Percentiles rank a stretch among this genome's conserved stretches.
Conservation (phyloP, 2,888 invertebrate genomes). For the Trachelus iudaicus region DNA sequence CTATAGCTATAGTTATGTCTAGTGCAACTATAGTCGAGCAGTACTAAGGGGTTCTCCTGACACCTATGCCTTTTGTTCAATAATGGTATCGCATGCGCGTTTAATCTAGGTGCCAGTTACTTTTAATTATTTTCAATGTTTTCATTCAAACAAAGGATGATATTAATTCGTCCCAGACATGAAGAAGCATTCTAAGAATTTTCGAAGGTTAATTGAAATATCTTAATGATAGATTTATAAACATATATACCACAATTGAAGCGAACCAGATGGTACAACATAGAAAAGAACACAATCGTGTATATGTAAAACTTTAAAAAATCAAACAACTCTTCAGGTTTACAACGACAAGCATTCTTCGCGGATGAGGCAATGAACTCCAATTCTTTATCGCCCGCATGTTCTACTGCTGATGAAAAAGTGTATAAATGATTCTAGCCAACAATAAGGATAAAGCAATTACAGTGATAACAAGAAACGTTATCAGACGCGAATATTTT, state of each 20-base stretch:
- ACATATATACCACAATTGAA: background rate
- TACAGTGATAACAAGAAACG: background rate
- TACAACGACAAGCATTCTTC: background rate
- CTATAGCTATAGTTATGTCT: background rate
- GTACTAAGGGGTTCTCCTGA: background rate
- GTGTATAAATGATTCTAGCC: background rate
- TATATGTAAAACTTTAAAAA: background rate
- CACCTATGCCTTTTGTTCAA: background rate
- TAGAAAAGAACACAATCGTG: background rate
- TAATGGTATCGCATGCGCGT: slow-evolving; percentile 1
- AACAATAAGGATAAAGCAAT: background rate
- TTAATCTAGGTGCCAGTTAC: background rate
- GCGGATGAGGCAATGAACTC: background rate
- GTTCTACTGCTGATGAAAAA: no score
- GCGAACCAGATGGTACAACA: background rate
- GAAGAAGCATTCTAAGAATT: background rate
- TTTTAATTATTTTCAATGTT: background rate
- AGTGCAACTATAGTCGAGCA: background rate
- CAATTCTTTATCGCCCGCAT: background rate
- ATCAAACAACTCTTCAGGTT: background rate
- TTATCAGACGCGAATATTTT: background rate
- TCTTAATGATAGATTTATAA: background rate
- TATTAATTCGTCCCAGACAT: background rate
- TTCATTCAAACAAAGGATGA: background rate
- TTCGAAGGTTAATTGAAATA: background rate